A percentile compares a stretch with the other conserved stretches of the same genome.
phyloP scores from a whole-genome alignment of 2,113 vertebrate species.

The Strigops habroptila region DNA sequence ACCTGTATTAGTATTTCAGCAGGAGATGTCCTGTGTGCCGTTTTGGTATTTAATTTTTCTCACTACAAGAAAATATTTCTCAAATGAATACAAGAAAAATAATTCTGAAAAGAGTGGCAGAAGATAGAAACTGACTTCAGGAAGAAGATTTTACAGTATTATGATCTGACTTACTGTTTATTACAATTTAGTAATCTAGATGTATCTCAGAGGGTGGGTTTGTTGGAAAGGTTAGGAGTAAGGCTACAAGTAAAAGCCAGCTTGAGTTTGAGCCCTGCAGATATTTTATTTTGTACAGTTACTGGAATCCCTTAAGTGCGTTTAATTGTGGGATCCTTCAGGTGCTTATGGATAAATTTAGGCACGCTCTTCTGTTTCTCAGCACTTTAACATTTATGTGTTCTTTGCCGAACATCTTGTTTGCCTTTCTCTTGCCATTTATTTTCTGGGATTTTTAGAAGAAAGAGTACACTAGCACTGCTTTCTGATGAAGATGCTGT shows the following conservation, averaged over 20 bases:
- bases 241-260: not conserved
- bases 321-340: not conserved
- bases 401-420: not conserved
- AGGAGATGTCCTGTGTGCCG: not conserved
- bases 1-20: not conserved
- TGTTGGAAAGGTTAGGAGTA: not conserved
- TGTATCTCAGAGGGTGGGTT: not conserved
- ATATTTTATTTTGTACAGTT: not conserved
- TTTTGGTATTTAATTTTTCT: not conserved
- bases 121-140: not conserved
- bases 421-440: not conserved
- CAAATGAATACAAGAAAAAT: not conserved
- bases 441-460: not conserved
- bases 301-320: not conserved
- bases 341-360: not conserved
- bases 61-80: not conserved
- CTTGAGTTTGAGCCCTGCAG: not conserved
- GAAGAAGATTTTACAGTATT: not conserved
- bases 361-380: not conserved
- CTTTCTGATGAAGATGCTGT: not conserved
- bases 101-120: not conserved
- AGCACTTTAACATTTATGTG: accelerated
- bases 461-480: not conserved
- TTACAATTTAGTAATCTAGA: not conserved
- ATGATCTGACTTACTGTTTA: not conserved